Percentiles rank a stretch among this genome's conserved stretches.
Conservation (phyloP, 2,797 vertebrate genomes). For the Clangula hyemalis region DNA sequence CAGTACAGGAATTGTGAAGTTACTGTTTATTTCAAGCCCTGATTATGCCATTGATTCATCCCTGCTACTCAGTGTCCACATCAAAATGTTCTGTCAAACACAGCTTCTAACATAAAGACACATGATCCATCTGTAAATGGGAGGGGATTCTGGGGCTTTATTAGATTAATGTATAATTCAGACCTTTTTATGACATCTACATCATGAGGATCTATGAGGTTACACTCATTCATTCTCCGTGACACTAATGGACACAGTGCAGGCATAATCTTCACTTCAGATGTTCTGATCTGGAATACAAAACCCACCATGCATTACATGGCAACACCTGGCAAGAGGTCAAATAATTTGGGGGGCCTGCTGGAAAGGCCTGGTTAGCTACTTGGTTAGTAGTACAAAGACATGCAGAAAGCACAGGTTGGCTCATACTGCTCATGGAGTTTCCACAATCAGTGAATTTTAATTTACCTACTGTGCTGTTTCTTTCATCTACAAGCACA, state of each 20-base stretch:
- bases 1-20: not conserved
- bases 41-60: not conserved
- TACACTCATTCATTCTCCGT: not conserved
- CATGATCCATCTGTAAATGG: not conserved
- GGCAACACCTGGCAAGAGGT: not conserved
- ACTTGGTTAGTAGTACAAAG: not conserved
- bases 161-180: not conserved
- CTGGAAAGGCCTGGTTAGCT: not conserved
- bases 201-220: not conserved
- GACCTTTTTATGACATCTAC: not conserved
- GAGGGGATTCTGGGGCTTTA: not conserved
- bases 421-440: not conserved
- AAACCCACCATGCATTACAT: rapidly evolving
- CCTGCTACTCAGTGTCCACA: rapidly evolving
- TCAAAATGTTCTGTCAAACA: not conserved
- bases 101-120: not conserved
- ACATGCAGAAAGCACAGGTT: not conserved
- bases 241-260: not conserved
- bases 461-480: not conserved
- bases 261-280: not conserved
- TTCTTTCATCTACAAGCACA: not conserved
- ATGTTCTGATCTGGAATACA: not conserved
- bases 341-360: not conserved
- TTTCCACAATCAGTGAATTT: not conserved
- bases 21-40: not conserved